A percentile compares a stretch with the other conserved stretches of the same genome.
These are phyloP conservation scores for Apoda limacodes DNA, from an alignment of 2,888 invertebrate species.

Conservation along the genomic window DNA sequence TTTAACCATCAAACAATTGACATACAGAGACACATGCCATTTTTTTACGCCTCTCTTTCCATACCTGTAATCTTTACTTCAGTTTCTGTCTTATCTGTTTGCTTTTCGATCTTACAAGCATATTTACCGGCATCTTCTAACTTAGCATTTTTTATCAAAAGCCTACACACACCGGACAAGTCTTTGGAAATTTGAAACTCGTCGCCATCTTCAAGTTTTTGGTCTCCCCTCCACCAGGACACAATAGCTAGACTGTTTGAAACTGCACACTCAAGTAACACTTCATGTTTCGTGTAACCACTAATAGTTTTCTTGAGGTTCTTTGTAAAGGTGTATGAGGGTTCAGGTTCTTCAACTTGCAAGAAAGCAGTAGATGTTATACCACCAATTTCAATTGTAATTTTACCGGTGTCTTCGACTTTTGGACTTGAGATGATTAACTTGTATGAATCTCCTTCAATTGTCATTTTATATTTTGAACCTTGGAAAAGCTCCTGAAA, in stretches of 20 bases:
- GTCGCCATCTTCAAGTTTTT: constrained; percentile 84
- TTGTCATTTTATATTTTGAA: constrained; percentile 95
- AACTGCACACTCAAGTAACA: constrained; percentile 91
- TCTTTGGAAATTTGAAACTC: constrained; percentile 92
- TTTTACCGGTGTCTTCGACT: constrained; percentile 97
- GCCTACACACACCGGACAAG: constrained; percentile 88
- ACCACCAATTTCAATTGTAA: constrained; percentile 94
- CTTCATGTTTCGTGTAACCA: constrained; percentile 92
- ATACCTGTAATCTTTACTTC: constrained; percentile 82
- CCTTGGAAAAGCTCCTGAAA: constrained; percentile 93
- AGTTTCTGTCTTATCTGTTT: constrained; percentile 87
- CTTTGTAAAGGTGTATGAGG: constrained; percentile 92
- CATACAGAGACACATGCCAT: neutral
- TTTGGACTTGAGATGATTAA: constrained; percentile 91
- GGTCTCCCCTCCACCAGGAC: constrained; percentile 90
- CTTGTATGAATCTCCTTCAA: constrained; percentile 91
- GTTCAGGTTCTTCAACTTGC: constrained; percentile 97
- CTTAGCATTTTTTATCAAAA: constrained; percentile 85
- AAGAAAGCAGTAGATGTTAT: constrained; percentile 90
- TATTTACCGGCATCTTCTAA: constrained; percentile 92
- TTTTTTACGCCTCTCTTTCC: too few species aligned
- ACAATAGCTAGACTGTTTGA: constrained; percentile 94
- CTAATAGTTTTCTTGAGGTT: constrained; percentile 88
- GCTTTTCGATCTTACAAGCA: constrained; percentile 88
- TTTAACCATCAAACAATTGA: neutral